Conservation (phyloP, 2,888 invertebrate species). For the Philereme transversata region DNA sequence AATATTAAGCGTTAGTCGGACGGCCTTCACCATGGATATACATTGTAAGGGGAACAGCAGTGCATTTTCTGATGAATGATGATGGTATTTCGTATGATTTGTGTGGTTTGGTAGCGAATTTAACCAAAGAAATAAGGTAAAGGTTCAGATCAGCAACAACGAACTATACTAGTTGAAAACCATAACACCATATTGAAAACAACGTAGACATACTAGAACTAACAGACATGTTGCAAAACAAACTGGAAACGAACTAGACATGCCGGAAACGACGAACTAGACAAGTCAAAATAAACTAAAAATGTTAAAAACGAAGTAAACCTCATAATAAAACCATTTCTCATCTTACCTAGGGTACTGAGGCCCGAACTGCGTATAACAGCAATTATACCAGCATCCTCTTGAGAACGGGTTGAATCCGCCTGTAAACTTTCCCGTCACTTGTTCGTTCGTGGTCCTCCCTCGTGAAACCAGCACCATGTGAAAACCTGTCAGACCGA, state of each 20-base stretch:
- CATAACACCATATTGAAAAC: not conserved
- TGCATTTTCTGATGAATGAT: not conserved
- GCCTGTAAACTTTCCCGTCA: constrained; percentile 99
- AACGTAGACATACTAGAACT: not conserved
- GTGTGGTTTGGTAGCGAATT: not conserved
- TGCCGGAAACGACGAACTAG: not conserved
- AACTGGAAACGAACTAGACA: constrained; percentile 1
- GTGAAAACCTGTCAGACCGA: constrained; percentile 99
- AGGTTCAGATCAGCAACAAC: not conserved
- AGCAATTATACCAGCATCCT: constrained; percentile 98
- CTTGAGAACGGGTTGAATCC: constrained; percentile 99
- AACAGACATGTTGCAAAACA: not conserved
- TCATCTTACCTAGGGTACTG: constrained; percentile 95
- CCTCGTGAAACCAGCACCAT: constrained; percentile 98
- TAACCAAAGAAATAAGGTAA: not conserved
- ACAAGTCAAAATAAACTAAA: not conserved
- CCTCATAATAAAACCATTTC: not conserved
- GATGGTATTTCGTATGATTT: not conserved
- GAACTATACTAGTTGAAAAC: not conserved
- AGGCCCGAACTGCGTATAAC: constrained; percentile 97
- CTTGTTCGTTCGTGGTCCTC: constrained; percentile 99
- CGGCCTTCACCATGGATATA: not conserved
- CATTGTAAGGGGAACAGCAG: not conserved
- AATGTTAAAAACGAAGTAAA: constrained; percentile 2
- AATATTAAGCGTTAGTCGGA: not conserved